Evolutionary conservation across 2,888 invertebrate species (phyloP).

Genomic region (Melieria omissa): DNA sequence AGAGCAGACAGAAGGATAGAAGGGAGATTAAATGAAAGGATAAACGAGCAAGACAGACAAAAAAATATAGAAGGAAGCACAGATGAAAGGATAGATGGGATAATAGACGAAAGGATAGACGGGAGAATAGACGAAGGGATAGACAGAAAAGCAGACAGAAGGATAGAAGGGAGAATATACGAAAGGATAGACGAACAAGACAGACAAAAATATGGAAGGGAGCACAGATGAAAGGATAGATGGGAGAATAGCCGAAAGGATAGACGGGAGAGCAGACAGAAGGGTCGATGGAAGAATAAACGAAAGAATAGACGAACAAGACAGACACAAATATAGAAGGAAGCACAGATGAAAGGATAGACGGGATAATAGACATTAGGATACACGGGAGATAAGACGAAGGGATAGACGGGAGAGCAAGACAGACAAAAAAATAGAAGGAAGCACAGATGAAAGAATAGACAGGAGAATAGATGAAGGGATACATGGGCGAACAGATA

Average conservation of each 20-base stretch:
- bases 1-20: no score
- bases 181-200: neutral
- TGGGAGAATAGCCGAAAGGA: neutral
- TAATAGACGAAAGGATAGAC: no score
- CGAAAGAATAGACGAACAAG: neutral
- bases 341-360: neutral
- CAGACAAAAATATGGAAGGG: no score
- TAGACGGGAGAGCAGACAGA: neutral
- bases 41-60: no score
- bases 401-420: slow-evolving; percentile 14
- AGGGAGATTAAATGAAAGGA: slow-evolving; percentile 34
- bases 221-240: neutral
- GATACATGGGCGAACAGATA: neutral
- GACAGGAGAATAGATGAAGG: neutral
- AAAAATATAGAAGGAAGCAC: slow-evolving; percentile 1
- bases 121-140: no score
- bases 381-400: no score
- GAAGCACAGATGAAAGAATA: no score
- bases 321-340: neutral
- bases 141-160: neutral
- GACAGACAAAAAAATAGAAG: no score
- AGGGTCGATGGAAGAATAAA: neutral
- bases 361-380: neutral
- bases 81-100: no score
- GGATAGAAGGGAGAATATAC: neutral